Conservation (phyloP, 2,888 invertebrate genomes). For the Amiota communis region DNA sequence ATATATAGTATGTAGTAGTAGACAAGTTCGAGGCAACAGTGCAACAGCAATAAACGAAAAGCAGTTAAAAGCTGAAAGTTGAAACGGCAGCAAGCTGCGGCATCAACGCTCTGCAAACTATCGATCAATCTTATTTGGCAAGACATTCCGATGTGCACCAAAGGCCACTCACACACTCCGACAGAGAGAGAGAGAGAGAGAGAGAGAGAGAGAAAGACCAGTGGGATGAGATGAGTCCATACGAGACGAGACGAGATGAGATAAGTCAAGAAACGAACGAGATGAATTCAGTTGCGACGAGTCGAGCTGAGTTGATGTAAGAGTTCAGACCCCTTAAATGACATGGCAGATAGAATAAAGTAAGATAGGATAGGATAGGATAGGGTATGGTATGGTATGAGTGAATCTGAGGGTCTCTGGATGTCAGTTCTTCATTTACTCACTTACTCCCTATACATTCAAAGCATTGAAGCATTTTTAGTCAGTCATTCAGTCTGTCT, state of each 20-base stretch:
- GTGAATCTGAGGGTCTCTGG: no score
- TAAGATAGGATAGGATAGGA: slow-evolving; percentile 28
- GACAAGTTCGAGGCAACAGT: neutral
- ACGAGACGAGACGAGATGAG: slow-evolving; percentile 38
- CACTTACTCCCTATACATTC: no score
- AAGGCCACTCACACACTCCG: neutral
- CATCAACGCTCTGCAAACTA: slow-evolving; percentile 19
- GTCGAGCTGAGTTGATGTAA: no score
- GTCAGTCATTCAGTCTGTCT: neutral
- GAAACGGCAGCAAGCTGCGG: neutral
- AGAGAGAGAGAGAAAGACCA: neutral
- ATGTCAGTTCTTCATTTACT: no score
- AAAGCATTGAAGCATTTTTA: no score
- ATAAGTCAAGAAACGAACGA: slow-evolving; percentile 58
- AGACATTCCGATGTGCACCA: slow-evolving; percentile 13
- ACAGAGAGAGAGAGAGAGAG: neutral
- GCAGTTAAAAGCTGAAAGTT: neutral
- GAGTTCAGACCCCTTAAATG: no score
- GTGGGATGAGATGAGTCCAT: slow-evolving; percentile 33
- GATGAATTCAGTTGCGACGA: neutral
- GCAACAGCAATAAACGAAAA: slow-evolving; percentile 2
- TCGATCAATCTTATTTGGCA: slow-evolving; percentile 28
- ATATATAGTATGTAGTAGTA: neutral
- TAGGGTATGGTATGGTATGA: no score
- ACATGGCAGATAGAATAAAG: no score